Evolutionary conservation across 2,797 vertebrate genomes (phyloP), one percentile per base, ranked within the genome.

Genomic region (Nasua narica): DNA sequence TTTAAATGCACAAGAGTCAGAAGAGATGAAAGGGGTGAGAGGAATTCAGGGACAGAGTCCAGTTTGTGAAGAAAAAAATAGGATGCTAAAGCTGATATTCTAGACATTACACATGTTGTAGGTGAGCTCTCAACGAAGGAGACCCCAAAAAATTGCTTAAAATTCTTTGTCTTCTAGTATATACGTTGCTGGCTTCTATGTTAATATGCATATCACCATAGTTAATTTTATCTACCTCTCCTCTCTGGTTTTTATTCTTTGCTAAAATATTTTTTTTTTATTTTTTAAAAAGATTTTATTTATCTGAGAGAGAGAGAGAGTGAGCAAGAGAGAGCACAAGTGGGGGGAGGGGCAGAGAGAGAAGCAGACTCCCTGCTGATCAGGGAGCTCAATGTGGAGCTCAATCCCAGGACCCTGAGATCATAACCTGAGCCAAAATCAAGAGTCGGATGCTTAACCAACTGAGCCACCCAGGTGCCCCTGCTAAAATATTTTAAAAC

Each of bases 401-500:
- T n/a, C 1, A 4, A 19, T 65, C 62, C 15, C 62, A 65, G 62
- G 7, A n/a, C 62, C 16, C 32, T n/a, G 15, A 18, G 32, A 65
- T 65, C 62, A 65, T 65, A 15, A 65, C 7, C 32, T n/a, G 62
- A 65, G 32, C 62, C 32, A 1, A 65, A 65, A 29, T 27, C 25
- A 60, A 60, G 56, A 58, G 16, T 32, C 27, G 8, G 62, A 65
- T 9, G 62, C 32, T n/a, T 65, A 65, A 65, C 62, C 3, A 1
- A 65, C 16, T 65, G 62, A 65, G 62, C 32, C 62, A 65, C 62
- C 32, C 62, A 65, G 62, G 62, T n/a, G 15, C 32, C 62, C 62
- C 62, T 81, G 32, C 32, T 81, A 90, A 87, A 77, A 60, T 89
- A 88, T 89, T 65, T 88, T n/a, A 52, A 97, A 88, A 82, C 48